Evolutionary conservation across 2,797 vertebrate species (phyloP).

Genomic region (Myoxocephalus aenaeus): DNA sequence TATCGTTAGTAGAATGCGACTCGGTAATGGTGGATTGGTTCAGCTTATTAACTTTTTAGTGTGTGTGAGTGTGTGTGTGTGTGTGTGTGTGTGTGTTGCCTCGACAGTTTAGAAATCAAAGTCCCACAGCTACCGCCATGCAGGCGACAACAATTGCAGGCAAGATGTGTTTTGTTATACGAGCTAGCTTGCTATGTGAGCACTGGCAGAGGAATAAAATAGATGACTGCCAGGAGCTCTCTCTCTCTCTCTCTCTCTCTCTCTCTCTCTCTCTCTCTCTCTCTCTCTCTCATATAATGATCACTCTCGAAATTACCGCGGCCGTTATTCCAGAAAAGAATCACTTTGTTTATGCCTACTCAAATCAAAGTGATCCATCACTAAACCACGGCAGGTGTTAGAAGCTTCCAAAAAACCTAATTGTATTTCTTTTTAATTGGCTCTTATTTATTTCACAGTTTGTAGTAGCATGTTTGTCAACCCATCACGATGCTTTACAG

Average conservation of each 20-base stretch:
- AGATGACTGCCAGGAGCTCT: slow-evolving; percentile 42
- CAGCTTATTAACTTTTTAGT: slow-evolving; percentile 38
- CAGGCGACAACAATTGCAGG: slow-evolving; percentile 37
- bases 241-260: slow-evolving; percentile 18
- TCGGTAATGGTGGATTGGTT: slow-evolving; percentile 46
- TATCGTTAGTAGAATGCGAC: slow-evolving; percentile 42
- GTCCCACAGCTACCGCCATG: slow-evolving; percentile 22
- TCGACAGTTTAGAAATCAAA: slow-evolving; percentile 49
- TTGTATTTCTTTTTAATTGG: slow-evolving; percentile 32
- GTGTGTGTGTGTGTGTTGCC: slow-evolving; percentile 17
- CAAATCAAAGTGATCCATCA: slow-evolving; percentile 50
- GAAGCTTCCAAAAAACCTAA: slow-evolving; percentile 23
- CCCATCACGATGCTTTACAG: slow-evolving; percentile 15
- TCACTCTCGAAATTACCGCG: slow-evolving; percentile 45
- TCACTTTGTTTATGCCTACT: slow-evolving; percentile 41
- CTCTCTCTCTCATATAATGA: slow-evolving; percentile 32
- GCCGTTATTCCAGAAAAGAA: slow-evolving; percentile 43
- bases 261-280: slow-evolving; percentile 22
- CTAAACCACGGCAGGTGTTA: slow-evolving; percentile 42
- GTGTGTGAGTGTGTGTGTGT: slow-evolving; percentile 18
- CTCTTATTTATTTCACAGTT: slow-evolving; percentile 41
- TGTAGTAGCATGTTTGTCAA: slow-evolving; percentile 29
- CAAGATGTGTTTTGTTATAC: slow-evolving; percentile 38
- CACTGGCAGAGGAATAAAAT: slow-evolving; percentile 24
- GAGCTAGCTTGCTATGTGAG: slow-evolving; percentile 22